phyloP scores from a whole-genome alignment of 2,797 vertebrate species.

The Takifugu rubripes region DNA sequence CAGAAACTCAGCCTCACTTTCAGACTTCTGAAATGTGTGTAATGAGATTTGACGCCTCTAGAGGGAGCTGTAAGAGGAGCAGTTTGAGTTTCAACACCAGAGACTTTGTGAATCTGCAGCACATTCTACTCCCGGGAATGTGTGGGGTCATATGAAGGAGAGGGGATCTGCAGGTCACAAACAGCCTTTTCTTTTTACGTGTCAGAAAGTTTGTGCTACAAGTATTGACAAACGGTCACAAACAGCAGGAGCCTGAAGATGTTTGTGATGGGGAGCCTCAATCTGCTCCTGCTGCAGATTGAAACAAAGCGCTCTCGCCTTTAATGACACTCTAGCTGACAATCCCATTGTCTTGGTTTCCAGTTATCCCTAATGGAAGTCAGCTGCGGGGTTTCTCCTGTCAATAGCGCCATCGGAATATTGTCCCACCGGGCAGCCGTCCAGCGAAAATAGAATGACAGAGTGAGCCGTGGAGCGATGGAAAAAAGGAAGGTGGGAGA shows the following conservation, averaged over 20 bases:
- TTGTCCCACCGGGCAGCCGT: slow-evolving; percentile 45
- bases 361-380: slow-evolving; percentile 61
- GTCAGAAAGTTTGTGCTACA: neutral
- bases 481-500: slow-evolving; percentile 24
- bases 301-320: slow-evolving; percentile 7
- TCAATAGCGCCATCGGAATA: slow-evolving; percentile 43
- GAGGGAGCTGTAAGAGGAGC: neutral
- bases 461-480: slow-evolving; percentile 28
- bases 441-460: slow-evolving; percentile 58
- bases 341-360: slow-evolving; percentile 48
- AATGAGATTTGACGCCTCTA: neutral
- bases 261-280: neutral
- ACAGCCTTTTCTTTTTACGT: neutral
- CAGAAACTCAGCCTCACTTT: neutral
- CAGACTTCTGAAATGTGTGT: neutral
- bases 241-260: neutral
- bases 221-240: neutral
- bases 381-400: slow-evolving; percentile 53
- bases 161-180: neutral
- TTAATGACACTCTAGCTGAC: slow-evolving; percentile 50
- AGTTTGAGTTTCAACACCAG: neutral
- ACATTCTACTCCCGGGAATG: neutral
- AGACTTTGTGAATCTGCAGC: neutral
- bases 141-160: neutral
- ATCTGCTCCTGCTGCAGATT: slow-evolving; percentile 10